Conservation (phyloP, 2,113 vertebrate species). For the Actenoides hombroni region DNA sequence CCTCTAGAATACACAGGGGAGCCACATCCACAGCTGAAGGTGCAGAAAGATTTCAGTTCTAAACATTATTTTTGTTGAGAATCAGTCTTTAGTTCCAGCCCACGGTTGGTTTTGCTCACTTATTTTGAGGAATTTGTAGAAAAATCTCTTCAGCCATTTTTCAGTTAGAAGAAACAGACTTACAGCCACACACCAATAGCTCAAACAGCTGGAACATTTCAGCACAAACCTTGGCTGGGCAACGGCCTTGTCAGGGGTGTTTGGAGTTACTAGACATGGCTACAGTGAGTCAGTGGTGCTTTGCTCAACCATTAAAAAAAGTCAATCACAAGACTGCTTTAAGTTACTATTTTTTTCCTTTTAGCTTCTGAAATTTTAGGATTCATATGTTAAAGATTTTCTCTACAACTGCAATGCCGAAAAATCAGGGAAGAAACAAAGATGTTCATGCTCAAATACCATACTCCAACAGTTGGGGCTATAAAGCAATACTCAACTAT, state of each 20-base stretch:
- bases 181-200: conserved; percentile 46
- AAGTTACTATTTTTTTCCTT: neutral
- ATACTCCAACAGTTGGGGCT: neutral
- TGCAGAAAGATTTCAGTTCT: neutral
- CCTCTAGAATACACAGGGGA: neutral
- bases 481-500: neutral
- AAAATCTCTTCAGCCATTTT: conserved; percentile 46
- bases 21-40: neutral
- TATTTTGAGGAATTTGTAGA: neutral
- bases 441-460: neutral
- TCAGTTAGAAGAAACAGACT: neutral
- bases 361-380: neutral
- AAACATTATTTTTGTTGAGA: neutral
- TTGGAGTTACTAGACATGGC: conserved; percentile 12
- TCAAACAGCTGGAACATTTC: conserved; percentile 50
- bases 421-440: neutral
- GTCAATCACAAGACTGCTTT: neutral
- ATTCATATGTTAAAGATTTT: neutral
- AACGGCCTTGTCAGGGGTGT: neutral
- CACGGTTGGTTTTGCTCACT: conserved; percentile 12
- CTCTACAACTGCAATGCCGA: neutral
- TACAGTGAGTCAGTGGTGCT: conserved; percentile 46
- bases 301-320: conserved; percentile 19
- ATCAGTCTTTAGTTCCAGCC: neutral
- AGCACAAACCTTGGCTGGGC: neutral